Evolutionary conservation across 2,797 vertebrate species (phyloP).

Genomic region (Emys orbicularis): DNA sequence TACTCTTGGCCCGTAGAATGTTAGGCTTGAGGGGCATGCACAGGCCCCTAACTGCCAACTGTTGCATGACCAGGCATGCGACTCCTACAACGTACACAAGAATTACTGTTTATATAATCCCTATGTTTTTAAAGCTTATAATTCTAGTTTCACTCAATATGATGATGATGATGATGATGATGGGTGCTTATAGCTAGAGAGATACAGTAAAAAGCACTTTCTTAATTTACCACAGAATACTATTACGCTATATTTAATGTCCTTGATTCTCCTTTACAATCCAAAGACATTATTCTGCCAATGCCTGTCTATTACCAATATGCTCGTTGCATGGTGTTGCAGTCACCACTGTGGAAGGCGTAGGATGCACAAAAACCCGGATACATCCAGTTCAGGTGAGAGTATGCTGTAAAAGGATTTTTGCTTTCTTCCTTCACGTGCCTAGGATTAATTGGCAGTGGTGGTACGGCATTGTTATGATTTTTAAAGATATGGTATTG

Average conservation of each 20-base stretch:
- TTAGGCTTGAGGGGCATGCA: neutral
- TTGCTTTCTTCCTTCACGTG: neutral
- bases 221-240: neutral
- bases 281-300: constrained; percentile 80
- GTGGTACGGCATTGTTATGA: neutral
- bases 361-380: constrained; percentile 78
- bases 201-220: neutral
- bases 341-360: constrained; percentile 82
- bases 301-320: constrained; percentile 81
- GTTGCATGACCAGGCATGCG: rapidly evolving
- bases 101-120: neutral
- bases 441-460: neutral
- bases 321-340: constrained; percentile 79
- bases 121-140: neutral
- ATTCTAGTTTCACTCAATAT: neutral
- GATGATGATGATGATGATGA: neutral
- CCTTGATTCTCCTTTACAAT: constrained; percentile 60
- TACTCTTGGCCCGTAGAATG: neutral
- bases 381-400: constrained; percentile 84
- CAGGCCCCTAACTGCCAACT: neutral
- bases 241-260: neutral
- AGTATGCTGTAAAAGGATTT: neutral
- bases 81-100: neutral
- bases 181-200: neutral
- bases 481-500: neutral